phyloP scores from a whole-genome alignment of 1,140 invertebrate species.

The Zaprionus kolodkinae region DNA sequence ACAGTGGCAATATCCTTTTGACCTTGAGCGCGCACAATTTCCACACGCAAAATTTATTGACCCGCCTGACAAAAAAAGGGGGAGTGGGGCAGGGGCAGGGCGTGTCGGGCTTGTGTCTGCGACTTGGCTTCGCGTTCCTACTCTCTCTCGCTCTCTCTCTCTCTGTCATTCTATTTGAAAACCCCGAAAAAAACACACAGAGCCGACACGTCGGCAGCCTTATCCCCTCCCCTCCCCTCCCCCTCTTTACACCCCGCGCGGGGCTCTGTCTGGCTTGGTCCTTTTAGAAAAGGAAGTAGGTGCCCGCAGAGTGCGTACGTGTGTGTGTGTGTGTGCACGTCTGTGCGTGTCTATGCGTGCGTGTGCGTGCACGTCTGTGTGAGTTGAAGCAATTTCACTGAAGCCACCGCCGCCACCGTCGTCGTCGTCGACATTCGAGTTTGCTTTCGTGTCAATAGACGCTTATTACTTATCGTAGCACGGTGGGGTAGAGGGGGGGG shows the following conservation, averaged over 20 bases:
- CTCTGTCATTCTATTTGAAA: conserved; percentile 29
- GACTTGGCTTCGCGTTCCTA: conserved; percentile 56
- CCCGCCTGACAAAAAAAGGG: conserved; percentile 27
- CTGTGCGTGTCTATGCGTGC: conserved; percentile 17
- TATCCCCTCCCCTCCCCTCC: not conserved
- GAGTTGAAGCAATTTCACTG: conserved; percentile 20
- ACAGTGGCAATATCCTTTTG: conserved; percentile 83
- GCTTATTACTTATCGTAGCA: conserved; percentile 48
- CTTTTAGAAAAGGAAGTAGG: conserved; percentile 74
- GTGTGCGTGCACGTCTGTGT: conserved; percentile 21
- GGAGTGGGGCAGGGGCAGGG: not conserved
- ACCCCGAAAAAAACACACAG: conserved; percentile 48
- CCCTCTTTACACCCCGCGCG: conserved; percentile 26
- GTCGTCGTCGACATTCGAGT: conserved; percentile 4
- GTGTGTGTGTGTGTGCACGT: conserved; percentile 7
- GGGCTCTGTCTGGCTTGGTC: conserved; percentile 58
- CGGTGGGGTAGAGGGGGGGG: not conserved
- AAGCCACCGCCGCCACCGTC: not conserved
- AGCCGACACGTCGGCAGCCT: conserved; percentile 9
- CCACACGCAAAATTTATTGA: conserved; percentile 84
- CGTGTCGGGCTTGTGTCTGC: conserved; percentile 32
- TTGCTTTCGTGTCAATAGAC: conserved; percentile 71
- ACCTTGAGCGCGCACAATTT: conserved; percentile 81
- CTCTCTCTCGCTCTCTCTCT: conserved; percentile 4
- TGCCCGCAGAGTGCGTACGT: conserved; percentile 45